Percentiles rank a stretch among this genome's conserved stretches.
Evolutionary conservation across 2,888 invertebrate species (phyloP).

Genomic region (Scaeva pyrastri): DNA sequence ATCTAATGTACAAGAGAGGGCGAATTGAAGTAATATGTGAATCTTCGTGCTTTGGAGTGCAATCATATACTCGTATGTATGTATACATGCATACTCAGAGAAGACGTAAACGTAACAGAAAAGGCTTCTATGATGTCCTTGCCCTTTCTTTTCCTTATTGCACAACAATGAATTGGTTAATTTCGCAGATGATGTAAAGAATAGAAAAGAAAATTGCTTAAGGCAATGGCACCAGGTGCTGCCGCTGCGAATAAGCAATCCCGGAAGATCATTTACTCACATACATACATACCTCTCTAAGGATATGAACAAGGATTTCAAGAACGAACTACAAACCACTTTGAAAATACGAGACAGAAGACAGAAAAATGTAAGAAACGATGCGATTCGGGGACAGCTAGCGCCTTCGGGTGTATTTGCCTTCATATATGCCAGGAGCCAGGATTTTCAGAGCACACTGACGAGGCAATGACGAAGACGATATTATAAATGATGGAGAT

Average conservation of each 20-base stretch:
- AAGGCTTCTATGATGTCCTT: slow-evolving; percentile 66
- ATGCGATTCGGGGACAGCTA: slow-evolving; percentile 39
- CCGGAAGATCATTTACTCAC: slow-evolving; percentile 70
- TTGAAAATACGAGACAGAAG: slow-evolving; percentile 35
- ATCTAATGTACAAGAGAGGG: slow-evolving; percentile 43
- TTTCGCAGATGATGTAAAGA: slow-evolving; percentile 73
- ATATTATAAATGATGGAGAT: not conserved
- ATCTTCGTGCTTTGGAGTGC: not conserved
- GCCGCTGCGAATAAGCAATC: slow-evolving; percentile 20
- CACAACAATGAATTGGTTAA: slow-evolving; percentile 75
- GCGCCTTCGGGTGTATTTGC: slow-evolving; percentile 66
- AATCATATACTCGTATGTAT: slow-evolving; percentile 12
- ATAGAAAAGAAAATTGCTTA: slow-evolving; percentile 58
- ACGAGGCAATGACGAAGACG: not conserved
- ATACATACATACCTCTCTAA: not conserved
- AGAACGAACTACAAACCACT: slow-evolving; percentile 66
- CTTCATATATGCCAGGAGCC: slow-evolving; percentile 37
- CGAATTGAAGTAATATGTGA: slow-evolving; percentile 41
- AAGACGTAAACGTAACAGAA: slow-evolving; percentile 20
- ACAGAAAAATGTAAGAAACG: slow-evolving; percentile 41
- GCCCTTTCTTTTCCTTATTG: slow-evolving; percentile 73
- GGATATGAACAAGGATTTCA: slow-evolving; percentile 12
- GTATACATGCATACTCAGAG: not conserved
- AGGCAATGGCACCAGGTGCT: slow-evolving; percentile 69
- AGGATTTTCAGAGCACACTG: slow-evolving; percentile 42